A percentile compares a stretch with the other conserved stretches of the same genome.
These are phyloP conservation scores for Lucilia sericata DNA, from an alignment of 1,140 invertebrate species.

Conservation along the genomic window DNA sequence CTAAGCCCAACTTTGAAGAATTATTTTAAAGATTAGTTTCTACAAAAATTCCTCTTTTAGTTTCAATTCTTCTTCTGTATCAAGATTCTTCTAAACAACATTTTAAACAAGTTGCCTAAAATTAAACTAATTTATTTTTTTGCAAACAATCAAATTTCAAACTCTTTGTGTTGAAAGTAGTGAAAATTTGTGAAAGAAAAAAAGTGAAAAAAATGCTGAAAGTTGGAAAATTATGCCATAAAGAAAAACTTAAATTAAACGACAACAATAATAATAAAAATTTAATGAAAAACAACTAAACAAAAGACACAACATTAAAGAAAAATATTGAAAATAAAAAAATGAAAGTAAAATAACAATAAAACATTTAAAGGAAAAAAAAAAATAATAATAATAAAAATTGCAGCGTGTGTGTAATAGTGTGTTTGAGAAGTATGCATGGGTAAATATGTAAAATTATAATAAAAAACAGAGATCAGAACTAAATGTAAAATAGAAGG, in stretches of 20 bases:
- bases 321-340: constrained; percentile 4
- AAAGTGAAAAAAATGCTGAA: neutral
- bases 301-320: neutral
- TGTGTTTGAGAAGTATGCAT: neutral
- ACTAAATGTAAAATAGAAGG: constrained; percentile 22
- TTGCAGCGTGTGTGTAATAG: neutral
- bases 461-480: neutral
- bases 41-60: too few relatives aligned
- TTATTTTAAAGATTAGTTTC: too few relatives aligned
- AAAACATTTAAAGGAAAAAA: neutral
- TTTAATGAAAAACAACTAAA: neutral
- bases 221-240: neutral
- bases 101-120: too few relatives aligned
- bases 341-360: neutral
- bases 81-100: too few relatives aligned
- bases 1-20: too few relatives aligned
- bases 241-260: too few relatives aligned
- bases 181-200: neutral
- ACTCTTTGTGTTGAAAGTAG: neutral
- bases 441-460: neutral
- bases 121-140: too few relatives aligned
- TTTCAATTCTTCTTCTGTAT: too few relatives aligned
- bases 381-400: neutral
- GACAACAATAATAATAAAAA: too few relatives aligned
- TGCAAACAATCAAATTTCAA: too few relatives aligned